These are phyloP conservation scores for Hephaestus fuliginosus DNA, from an alignment of 2,797 vertebrate species.

Conservation along the genomic window DNA sequence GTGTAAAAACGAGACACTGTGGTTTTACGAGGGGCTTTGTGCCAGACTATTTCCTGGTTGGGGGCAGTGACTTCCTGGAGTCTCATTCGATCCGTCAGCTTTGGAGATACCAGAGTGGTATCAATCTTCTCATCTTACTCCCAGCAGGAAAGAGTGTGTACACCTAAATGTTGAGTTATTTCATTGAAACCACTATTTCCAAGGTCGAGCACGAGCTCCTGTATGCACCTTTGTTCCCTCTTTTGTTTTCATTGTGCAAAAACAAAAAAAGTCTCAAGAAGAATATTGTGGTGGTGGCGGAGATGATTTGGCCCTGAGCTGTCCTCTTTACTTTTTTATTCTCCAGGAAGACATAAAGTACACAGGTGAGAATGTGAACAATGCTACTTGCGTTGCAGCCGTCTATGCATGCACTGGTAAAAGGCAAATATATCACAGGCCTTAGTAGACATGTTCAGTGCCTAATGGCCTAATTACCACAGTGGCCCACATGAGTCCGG, in stretches of 20 bases:
- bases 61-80: background rate
- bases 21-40: background rate
- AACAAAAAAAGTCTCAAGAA: background rate
- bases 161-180: background rate
- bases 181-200: background rate
- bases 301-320: background rate
- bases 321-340: background rate
- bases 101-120: background rate
- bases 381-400: background rate
- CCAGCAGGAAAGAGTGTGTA: background rate
- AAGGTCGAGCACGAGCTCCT: background rate
- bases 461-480: slow-evolving; percentile 53
- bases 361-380: background rate
- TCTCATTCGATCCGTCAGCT: background rate
- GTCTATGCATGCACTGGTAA: background rate
- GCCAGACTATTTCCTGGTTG: background rate
- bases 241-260: background rate
- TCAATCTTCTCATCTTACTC: background rate
- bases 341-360: background rate
- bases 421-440: slow-evolving; percentile 9
- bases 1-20: background rate
- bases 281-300: background rate
- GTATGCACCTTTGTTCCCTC: background rate
- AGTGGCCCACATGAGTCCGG: slow-evolving; percentile 48
- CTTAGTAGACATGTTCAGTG: slow-evolving; percentile 14